phyloP scores from a whole-genome alignment of 1,140 invertebrate genomes.

The Leptinotarsa lineolata region DNA sequence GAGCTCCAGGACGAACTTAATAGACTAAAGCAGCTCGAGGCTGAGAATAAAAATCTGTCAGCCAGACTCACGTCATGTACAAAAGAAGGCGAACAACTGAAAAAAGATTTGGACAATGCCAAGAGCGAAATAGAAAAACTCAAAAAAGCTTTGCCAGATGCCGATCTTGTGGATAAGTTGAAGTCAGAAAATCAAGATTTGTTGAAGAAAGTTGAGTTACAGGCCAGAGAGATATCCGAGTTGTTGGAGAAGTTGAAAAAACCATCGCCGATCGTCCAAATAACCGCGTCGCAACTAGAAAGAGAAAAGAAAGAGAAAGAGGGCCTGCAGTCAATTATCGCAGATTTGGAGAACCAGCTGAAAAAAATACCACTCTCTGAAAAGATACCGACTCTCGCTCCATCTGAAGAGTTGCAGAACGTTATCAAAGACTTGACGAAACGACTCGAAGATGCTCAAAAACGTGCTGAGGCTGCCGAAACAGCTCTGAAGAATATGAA shows the following conservation, averaged over 20 bases:
- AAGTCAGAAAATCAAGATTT: slow-evolving; percentile 40
- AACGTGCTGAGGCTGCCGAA: slow-evolving; percentile 35
- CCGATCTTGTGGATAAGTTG: slow-evolving; percentile 18
- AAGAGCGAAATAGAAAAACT: slow-evolving; percentile 12
- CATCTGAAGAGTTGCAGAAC: slow-evolving; percentile 31
- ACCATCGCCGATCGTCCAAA: slow-evolving; percentile 14
- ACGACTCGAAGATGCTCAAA: slow-evolving; percentile 40
- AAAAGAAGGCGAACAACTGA: slow-evolving; percentile 32
- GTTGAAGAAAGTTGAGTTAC: slow-evolving; percentile 36
- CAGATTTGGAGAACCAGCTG: slow-evolving; percentile 39
- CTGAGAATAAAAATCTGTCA: slow-evolving; percentile 32
- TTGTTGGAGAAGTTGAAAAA: slow-evolving; percentile 36
- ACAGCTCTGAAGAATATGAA: slow-evolving; percentile 32
- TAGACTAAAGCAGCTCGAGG: slow-evolving; percentile 26
- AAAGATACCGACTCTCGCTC: slow-evolving; percentile 16
- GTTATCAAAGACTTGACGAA: slow-evolving; percentile 37
- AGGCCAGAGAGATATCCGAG: slow-evolving; percentile 31
- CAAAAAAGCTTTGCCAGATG: slow-evolving; percentile 13
- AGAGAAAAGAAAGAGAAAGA: slow-evolving; percentile 33
- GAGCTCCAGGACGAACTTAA: slow-evolving; percentile 15
- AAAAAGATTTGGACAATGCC: slow-evolving; percentile 24
- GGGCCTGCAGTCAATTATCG: slow-evolving; percentile 34
- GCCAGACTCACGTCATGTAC: slow-evolving; percentile 28
- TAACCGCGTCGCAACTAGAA: slow-evolving; percentile 21
- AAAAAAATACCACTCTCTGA: slow-evolving; percentile 21